Evolutionary conservation across 2,797 vertebrate species (phyloP).

Genomic region (Mus caroli): DNA sequence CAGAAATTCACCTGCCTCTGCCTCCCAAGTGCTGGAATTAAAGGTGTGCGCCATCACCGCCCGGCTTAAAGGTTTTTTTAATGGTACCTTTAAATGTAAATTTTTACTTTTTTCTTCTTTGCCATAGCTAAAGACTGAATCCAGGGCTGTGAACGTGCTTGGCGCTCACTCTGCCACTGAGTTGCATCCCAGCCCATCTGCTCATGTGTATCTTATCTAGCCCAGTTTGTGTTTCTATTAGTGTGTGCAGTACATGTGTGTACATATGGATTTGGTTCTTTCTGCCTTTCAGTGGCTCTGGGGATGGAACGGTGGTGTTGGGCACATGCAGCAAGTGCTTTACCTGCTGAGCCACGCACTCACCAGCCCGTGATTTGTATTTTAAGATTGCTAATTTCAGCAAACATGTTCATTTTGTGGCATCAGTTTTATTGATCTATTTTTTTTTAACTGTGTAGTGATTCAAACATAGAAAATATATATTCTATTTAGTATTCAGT

Average conservation of each 20-base stretch:
- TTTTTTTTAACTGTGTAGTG: background rate
- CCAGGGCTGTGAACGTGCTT: background rate
- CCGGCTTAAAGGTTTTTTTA: background rate
- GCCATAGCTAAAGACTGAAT: background rate
- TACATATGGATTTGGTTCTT: background rate
- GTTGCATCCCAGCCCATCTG: background rate
- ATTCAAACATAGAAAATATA: conserved; percentile 14
- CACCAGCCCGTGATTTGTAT: background rate
- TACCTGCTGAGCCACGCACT: background rate
- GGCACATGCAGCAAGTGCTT: background rate
- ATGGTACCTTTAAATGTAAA: background rate
- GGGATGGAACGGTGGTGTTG: background rate
- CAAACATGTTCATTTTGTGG: background rate
- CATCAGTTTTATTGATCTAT: background rate
- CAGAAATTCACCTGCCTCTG: too few relatives aligned
- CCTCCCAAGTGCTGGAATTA: too few relatives aligned
- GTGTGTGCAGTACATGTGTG: background rate
- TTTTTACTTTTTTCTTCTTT: background rate
- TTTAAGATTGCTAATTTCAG: conserved; percentile 39
- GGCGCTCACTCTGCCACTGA: background rate
- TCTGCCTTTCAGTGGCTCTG: background rate
- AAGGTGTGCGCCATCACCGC: too few relatives aligned
- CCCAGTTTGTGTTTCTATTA: background rate
- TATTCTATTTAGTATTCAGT: background rate
- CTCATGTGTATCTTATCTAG: background rate